A percentile compares a stretch with the other conserved stretches of the same genome.
These are phyloP conservation scores for Neodon shergylaensis DNA, from an alignment of 2,113 vertebrate genomes.

Conservation along the genomic window DNA sequence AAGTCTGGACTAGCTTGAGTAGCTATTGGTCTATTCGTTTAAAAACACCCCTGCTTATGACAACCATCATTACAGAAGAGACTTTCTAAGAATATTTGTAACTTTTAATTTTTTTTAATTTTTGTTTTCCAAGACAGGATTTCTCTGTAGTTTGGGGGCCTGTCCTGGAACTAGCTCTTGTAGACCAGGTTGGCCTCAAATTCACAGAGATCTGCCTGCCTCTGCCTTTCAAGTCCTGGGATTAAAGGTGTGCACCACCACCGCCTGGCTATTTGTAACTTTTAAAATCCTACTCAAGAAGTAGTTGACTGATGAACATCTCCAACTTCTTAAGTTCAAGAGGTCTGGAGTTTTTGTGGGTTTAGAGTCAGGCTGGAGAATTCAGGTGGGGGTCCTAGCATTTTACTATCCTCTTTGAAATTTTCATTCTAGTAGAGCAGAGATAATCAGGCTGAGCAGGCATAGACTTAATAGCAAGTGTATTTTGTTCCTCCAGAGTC, in stretches of 20 bases:
- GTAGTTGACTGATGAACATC: background rate
- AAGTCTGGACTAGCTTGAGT: background rate
- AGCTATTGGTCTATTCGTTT: constrained; percentile 21
- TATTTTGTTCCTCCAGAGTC: background rate
- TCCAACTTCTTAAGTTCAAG: background rate
- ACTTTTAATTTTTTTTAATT: background rate
- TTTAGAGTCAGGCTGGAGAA: background rate
- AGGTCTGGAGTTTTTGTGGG: background rate
- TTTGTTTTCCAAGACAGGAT: too few species aligned
- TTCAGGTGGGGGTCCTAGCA: background rate
- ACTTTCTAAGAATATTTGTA: background rate
- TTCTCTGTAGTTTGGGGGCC: too few species aligned
- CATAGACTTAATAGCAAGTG: background rate
- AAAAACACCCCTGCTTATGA: constrained; percentile 16
- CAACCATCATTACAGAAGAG: background rate
- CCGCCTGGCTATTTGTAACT: background rate
- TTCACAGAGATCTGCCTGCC: too few species aligned
- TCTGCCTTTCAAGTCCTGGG: too few species aligned
- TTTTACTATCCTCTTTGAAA: background rate
- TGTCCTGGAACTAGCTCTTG: too few species aligned
- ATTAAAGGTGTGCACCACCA: too few species aligned
- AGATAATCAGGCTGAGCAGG: background rate
- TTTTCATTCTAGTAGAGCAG: constrained; percentile 15
- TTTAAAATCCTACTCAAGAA: constrained; percentile 20
- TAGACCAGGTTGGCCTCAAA: too few species aligned